Percentiles rank a stretch among this genome's conserved stretches.
phyloP scores from a whole-genome alignment of 2,888 invertebrate species.

The Panopea generosa region DNA sequence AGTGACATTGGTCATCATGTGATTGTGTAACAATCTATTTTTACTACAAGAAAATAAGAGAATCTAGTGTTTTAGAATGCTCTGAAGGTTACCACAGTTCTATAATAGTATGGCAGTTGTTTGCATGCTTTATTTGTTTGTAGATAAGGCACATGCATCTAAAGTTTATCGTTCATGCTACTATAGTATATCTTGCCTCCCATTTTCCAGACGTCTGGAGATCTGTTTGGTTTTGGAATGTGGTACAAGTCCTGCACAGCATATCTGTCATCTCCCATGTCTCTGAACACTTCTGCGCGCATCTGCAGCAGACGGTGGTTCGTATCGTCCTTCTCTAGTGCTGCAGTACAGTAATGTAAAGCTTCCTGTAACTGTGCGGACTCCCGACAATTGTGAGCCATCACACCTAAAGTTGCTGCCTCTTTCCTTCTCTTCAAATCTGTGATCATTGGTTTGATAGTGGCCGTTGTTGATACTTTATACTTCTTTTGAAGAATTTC shows the following conservation, averaged over 20 bases:
- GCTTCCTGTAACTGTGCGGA: slow-evolving; percentile 62
- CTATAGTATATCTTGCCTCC: slow-evolving; percentile 76
- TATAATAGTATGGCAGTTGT: no score
- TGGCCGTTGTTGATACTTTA: slow-evolving; percentile 57
- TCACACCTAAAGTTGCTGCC: slow-evolving; percentile 67
- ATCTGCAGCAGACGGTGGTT: slow-evolving; percentile 70
- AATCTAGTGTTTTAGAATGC: no score
- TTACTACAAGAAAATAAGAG: no score
- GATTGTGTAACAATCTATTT: no score
- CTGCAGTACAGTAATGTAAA: slow-evolving; percentile 56
- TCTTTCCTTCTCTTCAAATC: slow-evolving; percentile 49
- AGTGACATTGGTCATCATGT: no score
- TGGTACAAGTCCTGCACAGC: slow-evolving; percentile 73
- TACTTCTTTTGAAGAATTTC: slow-evolving; percentile 76
- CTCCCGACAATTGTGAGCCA: slow-evolving; percentile 63
- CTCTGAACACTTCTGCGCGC: slow-evolving; percentile 69
- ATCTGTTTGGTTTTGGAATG: slow-evolving; percentile 73
- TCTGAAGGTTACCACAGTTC: no score
- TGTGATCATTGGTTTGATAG: slow-evolving; percentile 10
- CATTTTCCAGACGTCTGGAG: slow-evolving; percentile 77
- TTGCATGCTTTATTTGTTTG: no score
- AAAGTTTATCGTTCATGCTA: no score
- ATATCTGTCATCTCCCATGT: slow-evolving; percentile 59
- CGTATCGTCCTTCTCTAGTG: slow-evolving; percentile 60
- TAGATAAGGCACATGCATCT: no score